Evolutionary conservation across 1,140 invertebrate genomes (phyloP), one percentile per base, ranked within the genome.

Genomic region (Trigoniulus corallinus): DNA sequence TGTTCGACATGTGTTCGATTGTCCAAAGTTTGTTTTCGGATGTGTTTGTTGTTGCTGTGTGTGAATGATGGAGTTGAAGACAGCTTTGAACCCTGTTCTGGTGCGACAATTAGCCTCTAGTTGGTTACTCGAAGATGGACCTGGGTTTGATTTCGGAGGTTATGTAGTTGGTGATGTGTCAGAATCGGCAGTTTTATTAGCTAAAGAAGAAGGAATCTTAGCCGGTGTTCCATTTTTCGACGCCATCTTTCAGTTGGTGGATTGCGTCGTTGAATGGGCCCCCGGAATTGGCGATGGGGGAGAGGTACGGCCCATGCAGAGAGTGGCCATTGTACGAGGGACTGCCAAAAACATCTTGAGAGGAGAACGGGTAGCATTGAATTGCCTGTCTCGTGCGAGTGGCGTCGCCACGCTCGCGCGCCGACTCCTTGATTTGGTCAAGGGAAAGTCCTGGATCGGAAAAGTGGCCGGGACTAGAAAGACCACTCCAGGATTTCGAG

Each of bases 401-500:
- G 71, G 71, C 26, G 63, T 72, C 3, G 69, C 71, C 2, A 68
- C 69, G 0, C 49, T 58, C 37, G 62, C 66, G 20, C 49, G 59
- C 20, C 52, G 54, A 23, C 34, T 68, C 23, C 44, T 47, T 34
- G 53, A 27, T 3, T 4, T 26, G 26, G 41, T 18, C 3, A 3
- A 47, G 25, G 10, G 15, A 2, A 21, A 3, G 12, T 24, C 20
- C 20, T 51, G 50, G 50, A 40, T 27, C 3, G 50, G 50, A 10
- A 25, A 23, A 7, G 34, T 51, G 7, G 42, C 42, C 18, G 50
- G 50, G 2, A 71, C 69, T 2, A 54, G 71, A 12, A 71, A 71
- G 55, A 72, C 71, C 1, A 72, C 71, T 0, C 71, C 71, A 15
- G 70, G 70, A 1, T 72, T 72, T 57, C 57, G 71, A 54, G 50